phyloP scores from a whole-genome alignment of 2,888 invertebrate genomes.

The Drosophila bunnanda region DNA sequence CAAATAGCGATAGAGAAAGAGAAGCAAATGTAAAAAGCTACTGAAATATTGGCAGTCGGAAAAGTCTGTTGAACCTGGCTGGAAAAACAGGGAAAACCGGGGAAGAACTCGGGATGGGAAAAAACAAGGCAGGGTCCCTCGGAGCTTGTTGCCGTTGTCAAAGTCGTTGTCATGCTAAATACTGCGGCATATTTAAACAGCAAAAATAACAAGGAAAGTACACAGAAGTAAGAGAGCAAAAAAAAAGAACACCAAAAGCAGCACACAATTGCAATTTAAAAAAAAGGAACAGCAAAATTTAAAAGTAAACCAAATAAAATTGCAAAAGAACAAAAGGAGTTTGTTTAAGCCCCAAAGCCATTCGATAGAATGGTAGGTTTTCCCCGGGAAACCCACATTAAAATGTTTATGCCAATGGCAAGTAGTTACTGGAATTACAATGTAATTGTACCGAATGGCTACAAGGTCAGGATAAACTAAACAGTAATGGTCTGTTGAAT shows the following conservation, averaged over 20 bases:
- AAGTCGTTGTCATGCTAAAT: constrained; percentile 76
- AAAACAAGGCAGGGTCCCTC: constrained; percentile 40
- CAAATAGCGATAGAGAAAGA: constrained; percentile 38
- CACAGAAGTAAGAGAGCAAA: constrained; percentile 39
- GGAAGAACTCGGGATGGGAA: constrained; percentile 8
- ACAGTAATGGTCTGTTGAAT: not conserved
- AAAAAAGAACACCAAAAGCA: constrained; percentile 32
- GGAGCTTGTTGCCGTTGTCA: constrained; percentile 46
- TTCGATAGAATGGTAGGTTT: not conserved
- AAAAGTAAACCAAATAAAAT: constrained; percentile 62
- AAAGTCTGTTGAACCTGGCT: constrained; percentile 67
- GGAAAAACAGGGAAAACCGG: constrained; percentile 25
- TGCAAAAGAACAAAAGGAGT: constrained; percentile 64
- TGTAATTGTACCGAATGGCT: constrained; percentile 31
- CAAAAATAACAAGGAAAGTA: constrained; percentile 49
- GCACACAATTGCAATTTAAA: constrained; percentile 29
- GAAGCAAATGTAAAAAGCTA: constrained; percentile 52
- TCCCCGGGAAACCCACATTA: constrained; percentile 49
- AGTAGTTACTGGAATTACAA: constrained; percentile 57
- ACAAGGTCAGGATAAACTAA: constrained; percentile 21
- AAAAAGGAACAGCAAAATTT: constrained; percentile 22
- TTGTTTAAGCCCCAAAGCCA: constrained; percentile 28
- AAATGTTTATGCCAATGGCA: constrained; percentile 73
- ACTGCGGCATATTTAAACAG: constrained; percentile 73
- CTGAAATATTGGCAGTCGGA: constrained; percentile 72